Evolutionary conservation across 2,797 vertebrate genomes (phyloP).

Genomic region (Epinephelus malabaricus): DNA sequence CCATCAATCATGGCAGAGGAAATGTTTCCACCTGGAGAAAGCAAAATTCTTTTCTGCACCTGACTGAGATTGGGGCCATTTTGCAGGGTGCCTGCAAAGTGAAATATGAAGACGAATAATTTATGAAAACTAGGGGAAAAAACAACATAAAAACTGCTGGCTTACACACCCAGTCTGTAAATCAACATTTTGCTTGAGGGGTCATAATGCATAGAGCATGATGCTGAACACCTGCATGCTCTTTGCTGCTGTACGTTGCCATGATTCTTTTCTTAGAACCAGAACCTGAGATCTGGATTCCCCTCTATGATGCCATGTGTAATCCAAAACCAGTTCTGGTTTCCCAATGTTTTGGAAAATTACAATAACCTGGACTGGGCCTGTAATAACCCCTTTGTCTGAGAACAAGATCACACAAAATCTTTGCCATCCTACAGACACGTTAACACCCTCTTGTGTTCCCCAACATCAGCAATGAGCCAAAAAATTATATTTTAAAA

Average conservation of each 20-base stretch:
- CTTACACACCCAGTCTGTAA: constrained; percentile 7
- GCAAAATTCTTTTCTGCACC: neutral
- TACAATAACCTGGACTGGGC: too few relatives aligned
- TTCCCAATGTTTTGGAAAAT: neutral
- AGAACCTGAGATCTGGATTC: neutral
- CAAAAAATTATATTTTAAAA: neutral
- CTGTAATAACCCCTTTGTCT: too few relatives aligned
- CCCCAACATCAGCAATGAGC: neutral
- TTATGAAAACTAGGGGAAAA: neutral
- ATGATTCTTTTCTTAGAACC: neutral
- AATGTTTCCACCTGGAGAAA: constrained; percentile 4
- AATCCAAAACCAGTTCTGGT: neutral
- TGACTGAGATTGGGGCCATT: neutral
- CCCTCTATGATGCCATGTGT: neutral
- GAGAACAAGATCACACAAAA: too few relatives aligned
- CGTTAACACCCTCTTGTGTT: neutral
- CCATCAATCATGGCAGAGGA: constrained; percentile 12
- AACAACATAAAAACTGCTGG: neutral
- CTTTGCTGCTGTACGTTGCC: neutral
- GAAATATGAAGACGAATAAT: constrained; percentile 15
- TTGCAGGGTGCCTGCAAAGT: neutral
- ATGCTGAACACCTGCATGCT: constrained; percentile 12
- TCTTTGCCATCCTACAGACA: neutral
- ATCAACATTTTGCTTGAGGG: constrained; percentile 9
- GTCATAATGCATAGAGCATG: constrained; percentile 7